Conservation (phyloP, 1,140 invertebrate genomes). For the Chironomus tepperi region DNA sequence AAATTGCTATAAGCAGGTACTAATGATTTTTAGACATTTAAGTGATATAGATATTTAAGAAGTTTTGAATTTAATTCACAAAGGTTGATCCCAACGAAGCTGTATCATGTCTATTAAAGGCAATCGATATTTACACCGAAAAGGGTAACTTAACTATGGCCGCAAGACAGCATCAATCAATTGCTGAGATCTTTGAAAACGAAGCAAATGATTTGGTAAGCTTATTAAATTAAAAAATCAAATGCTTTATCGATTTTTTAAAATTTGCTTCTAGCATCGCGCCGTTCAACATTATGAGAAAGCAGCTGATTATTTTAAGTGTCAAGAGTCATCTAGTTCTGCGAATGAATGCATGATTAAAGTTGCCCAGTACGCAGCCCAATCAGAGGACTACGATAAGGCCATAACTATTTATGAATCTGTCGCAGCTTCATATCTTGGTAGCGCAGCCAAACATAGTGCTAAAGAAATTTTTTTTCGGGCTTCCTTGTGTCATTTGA, state of each 20-base stretch:
- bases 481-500: conserved; percentile 82
- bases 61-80: conserved; percentile 19
- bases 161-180: conserved; percentile 94
- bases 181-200: conserved; percentile 95
- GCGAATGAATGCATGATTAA: conserved; percentile 97
- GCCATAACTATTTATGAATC: conserved; percentile 97
- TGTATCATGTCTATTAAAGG: conserved; percentile 82
- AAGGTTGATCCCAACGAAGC: conserved; percentile 57
- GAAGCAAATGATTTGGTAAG: conserved; percentile 84
- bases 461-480: conserved; percentile 98
- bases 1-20: conserved; percentile 94
- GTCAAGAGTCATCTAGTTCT: conserved; percentile 84
- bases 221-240: neutral
- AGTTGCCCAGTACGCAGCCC: conserved; percentile 94
- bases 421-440: conserved; percentile 79
- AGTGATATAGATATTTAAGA: neutral
- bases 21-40: neutral
- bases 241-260: neutral
- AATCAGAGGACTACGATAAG: conserved; percentile 94
- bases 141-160: conserved; percentile 98
- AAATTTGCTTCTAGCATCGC: conserved; percentile 33
- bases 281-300: conserved; percentile 93
- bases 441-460: conserved; percentile 94
- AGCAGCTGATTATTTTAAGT: conserved; percentile 92
- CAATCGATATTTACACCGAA: conserved; percentile 97